Evolutionary conservation across 2,888 invertebrate species (phyloP).

Genomic region (Patella ulyssiponensis): DNA sequence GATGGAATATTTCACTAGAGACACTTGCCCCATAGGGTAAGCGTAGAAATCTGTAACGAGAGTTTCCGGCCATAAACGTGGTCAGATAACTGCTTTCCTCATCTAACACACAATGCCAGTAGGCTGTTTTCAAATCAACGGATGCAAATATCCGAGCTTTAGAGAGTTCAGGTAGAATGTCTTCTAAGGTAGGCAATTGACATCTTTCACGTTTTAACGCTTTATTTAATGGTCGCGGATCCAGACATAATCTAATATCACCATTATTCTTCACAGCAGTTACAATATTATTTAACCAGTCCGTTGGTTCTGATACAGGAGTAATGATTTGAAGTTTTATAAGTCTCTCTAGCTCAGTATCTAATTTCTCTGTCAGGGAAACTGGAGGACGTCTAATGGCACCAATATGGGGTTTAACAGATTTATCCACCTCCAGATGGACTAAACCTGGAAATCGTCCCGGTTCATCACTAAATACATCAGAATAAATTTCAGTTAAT

Average conservation of each 20-base stretch:
- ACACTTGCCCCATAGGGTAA: conserved; percentile 39
- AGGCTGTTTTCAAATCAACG: conserved; percentile 24
- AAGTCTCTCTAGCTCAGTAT: conserved; percentile 22
- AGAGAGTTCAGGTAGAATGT: conserved; percentile 23
- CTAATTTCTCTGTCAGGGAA: conserved; percentile 13
- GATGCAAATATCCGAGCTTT: conserved; percentile 23
- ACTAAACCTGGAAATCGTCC: conserved; percentile 19
- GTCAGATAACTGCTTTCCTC: conserved; percentile 23
- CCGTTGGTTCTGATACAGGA: conserved; percentile 25
- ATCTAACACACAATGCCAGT: conserved; percentile 29
- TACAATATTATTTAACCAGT: conserved; percentile 27
- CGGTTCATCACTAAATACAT: not conserved
- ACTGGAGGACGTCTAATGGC: conserved; percentile 22
- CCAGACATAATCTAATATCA: conserved; percentile 21
- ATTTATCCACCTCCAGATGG: conserved; percentile 15
- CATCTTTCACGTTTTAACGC: conserved; percentile 23
- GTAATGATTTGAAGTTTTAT: conserved; percentile 13
- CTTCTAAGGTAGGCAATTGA: conserved; percentile 19
- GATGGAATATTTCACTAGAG: conserved; percentile 35
- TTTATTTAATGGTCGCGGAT: conserved; percentile 33
- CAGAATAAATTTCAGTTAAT: too few species aligned
- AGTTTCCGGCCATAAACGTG: conserved; percentile 19
- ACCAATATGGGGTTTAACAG: conserved; percentile 12
- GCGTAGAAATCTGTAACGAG: conserved; percentile 17
- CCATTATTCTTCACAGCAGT: conserved; percentile 22